phyloP scores from a whole-genome alignment of 2,797 vertebrate genomes.

The Coluber constrictor region DNA sequence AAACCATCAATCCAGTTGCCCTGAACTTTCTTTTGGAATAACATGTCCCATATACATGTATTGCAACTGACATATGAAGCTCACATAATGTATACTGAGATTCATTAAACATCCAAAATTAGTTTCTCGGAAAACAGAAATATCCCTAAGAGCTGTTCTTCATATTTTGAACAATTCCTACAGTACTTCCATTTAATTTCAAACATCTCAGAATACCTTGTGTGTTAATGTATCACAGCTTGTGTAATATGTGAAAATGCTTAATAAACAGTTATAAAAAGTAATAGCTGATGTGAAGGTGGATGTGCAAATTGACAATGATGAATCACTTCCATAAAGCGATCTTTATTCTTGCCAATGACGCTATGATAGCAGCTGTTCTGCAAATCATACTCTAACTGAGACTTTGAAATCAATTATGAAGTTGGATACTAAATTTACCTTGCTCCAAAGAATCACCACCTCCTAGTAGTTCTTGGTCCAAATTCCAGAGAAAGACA shows the following conservation, averaged over 20 bases:
- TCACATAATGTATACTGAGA: not conserved
- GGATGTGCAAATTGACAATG: slow-evolving; percentile 8
- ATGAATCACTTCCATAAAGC: not conserved
- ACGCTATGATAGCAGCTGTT: not conserved
- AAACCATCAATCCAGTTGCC: not conserved
- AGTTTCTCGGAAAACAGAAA: not conserved
- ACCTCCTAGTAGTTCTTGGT: not conserved
- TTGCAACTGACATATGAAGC: not conserved
- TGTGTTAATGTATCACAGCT: not conserved
- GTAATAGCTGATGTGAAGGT: slow-evolving; percentile 1
- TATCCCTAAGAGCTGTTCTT: not conserved
- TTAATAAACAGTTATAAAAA: slow-evolving; percentile 9
- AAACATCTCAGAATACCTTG: not conserved
- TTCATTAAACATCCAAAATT: not conserved
- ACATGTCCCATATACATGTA: not conserved
- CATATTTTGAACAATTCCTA: not conserved
- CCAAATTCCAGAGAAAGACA: not conserved
- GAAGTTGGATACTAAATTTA: not conserved
- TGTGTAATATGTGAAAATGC: not conserved
- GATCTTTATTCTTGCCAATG: not conserved
- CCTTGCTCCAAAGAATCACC: not conserved
- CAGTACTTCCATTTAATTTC: not conserved
- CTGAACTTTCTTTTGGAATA: not conserved
- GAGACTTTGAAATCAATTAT: not conserved
- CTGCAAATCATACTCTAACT: not conserved